These are phyloP conservation scores for Pterocles orientalis DNA, from an alignment of 2,113 vertebrate species.

Conservation along the genomic window DNA sequence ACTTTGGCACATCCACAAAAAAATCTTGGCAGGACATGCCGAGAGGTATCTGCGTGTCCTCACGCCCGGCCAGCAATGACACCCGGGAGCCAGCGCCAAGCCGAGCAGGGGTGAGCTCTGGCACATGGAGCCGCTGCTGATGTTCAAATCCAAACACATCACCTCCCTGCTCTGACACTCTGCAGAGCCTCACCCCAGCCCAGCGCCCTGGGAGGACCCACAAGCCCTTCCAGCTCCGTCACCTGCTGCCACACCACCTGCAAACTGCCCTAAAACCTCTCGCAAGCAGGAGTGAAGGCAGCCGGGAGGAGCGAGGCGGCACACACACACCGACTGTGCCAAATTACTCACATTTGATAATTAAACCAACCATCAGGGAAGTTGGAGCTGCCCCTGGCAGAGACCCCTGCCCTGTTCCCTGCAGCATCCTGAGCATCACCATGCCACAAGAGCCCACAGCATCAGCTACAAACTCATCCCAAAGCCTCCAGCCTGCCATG, in stretches of 20 bases:
- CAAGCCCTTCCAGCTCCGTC: background rate
- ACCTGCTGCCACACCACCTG: background rate
- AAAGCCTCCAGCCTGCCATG: fast-evolving
- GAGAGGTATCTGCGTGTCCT: constrained; percentile 10
- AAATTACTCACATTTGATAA: background rate
- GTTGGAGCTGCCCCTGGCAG: background rate
- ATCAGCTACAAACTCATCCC: background rate
- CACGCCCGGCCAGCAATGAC: background rate
- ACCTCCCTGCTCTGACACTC: background rate
- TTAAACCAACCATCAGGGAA: background rate
- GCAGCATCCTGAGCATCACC: background rate
- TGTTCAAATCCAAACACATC: fast-evolving
- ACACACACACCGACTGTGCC: background rate
- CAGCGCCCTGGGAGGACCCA: background rate
- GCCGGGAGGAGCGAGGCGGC: background rate
- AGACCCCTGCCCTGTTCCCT: background rate
- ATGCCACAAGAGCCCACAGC: fast-evolving
- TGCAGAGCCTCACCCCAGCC: background rate
- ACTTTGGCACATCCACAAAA: background rate
- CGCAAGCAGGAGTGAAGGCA: background rate
- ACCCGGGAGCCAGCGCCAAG: background rate
- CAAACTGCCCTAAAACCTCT: background rate
- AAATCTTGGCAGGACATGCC: background rate
- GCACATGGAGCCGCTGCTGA: background rate
- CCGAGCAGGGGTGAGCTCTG: background rate